These are phyloP conservation scores for Trichoplusia ni DNA, from an alignment of 1,140 invertebrate genomes.

Conservation along the genomic window DNA sequence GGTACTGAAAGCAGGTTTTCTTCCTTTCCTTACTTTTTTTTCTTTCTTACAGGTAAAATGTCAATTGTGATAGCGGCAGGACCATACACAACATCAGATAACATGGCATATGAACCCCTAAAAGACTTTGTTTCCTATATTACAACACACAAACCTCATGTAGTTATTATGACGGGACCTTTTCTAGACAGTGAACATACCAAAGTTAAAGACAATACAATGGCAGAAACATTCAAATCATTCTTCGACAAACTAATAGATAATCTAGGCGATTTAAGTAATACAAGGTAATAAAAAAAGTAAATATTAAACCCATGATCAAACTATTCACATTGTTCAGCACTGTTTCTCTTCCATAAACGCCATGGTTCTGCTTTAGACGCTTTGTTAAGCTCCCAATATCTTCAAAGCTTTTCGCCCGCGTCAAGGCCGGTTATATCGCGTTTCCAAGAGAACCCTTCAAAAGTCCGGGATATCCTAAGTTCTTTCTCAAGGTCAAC, in stretches of 20 bases:
- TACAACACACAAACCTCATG: conserved; percentile 87
- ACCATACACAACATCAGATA: conserved; percentile 90
- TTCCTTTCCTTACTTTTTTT: no score
- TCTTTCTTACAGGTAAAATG: conserved; percentile 78
- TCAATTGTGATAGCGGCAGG: conserved; percentile 90
- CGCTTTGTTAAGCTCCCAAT: no score
- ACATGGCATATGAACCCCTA: conserved; percentile 90
- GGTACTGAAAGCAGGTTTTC: neutral
- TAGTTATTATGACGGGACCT: conserved; percentile 91
- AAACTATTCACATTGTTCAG: no score
- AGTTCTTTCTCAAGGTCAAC: no score
- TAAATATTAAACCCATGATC: no score
- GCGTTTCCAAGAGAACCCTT: no score
- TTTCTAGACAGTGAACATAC: conserved; percentile 89
- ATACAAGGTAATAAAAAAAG: conserved; percentile 47
- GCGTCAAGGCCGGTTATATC: no score
- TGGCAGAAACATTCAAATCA: conserved; percentile 85
- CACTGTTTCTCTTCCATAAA: no score
- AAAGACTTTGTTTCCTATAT: conserved; percentile 89
- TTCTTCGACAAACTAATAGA: conserved; percentile 87
- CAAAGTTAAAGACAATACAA: conserved; percentile 82
- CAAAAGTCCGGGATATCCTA: no score
- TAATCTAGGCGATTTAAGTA: conserved; percentile 60
- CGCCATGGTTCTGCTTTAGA: no score
- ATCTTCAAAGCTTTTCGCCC: no score